phyloP scores from a whole-genome alignment of 2,113 vertebrate genomes.

The Dermatemys mawii region DNA sequence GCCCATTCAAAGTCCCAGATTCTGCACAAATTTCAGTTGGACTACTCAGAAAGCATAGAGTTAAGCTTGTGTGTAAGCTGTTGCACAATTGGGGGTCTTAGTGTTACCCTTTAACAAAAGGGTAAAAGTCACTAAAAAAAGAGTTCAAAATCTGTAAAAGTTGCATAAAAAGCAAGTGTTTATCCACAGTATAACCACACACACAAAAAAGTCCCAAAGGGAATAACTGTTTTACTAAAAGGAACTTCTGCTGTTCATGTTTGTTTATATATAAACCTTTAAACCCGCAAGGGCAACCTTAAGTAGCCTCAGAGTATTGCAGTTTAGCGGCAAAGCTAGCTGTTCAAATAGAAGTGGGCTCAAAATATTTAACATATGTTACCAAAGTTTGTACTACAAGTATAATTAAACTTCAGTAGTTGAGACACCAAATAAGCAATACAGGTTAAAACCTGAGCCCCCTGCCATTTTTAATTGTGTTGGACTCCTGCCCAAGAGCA shows the following conservation, averaged over 20 bases:
- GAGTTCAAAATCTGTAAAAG: background rate
- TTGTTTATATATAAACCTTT: conserved; percentile 29
- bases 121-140: background rate
- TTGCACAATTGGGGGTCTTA: background rate
- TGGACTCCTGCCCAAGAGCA: background rate
- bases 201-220: background rate
- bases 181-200: background rate
- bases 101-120: fast-evolving
- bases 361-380: background rate
- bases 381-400: background rate
- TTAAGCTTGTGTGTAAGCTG: background rate
- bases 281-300: background rate
- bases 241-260: background rate
- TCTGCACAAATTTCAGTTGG: background rate
- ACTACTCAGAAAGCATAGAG: background rate
- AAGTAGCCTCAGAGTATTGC: background rate
- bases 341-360: background rate
- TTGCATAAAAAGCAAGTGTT: background rate
- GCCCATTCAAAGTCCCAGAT: background rate
- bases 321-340: background rate
- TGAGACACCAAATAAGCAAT: background rate
- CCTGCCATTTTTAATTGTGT: background rate
- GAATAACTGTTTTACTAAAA: background rate
- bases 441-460: background rate
- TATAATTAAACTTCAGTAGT: background rate